Evolutionary conservation across 2,797 vertebrate species (phyloP), one percentile per base, ranked within the genome.

Genomic region (Balearica regulorum): DNA sequence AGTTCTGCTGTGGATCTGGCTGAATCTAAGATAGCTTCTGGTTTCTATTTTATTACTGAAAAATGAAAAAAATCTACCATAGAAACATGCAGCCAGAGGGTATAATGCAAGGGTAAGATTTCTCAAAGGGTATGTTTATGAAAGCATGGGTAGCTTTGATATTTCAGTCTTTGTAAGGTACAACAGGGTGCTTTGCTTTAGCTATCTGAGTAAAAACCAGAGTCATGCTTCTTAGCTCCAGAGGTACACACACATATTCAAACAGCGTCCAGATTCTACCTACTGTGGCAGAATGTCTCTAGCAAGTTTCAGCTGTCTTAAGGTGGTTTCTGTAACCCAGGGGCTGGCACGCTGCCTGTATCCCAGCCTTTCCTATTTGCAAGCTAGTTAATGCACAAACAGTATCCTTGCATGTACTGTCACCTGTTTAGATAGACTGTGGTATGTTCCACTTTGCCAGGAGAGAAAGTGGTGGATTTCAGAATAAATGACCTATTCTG

Each of bases 211-310:
- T 6, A 14, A 35, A 46, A 29, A 3, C 26, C 58, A 1, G 3
- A 31, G 17, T 19, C 0, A 1, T 46, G 13, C 21, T 5, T 69
- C 53, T 62, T 26, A 4, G 35, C 41, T 68, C 66, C 68, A 57
- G 51, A 39, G 37, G 5, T 9, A 41, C 1, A 13, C 1, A 1
- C 0, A 1, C 4, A 0, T 12, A 4, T 6, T 11, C 44, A 13
- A 41, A 41, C 71, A 19, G 39, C 7, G 12, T 54, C 41, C 13
- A 28, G 35, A 0, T 73, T 44, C 66, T 31, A 25, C 41, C 33
- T 51, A 1, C 61, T 28, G 33, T 29, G 41, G n/a, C 57, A 83
- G 39, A 25, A 3, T 1, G 9, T 44, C n/a, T 49, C 11, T 17
- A 64, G 49, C 18, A 13, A 24, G 18, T 28, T 57, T 37, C 37